A percentile compares a stretch with the other conserved stretches of the same genome.
These are phyloP conservation scores for Ophion slaviceki DNA, from an alignment of 2,888 invertebrate species.

Conservation along the genomic window DNA sequence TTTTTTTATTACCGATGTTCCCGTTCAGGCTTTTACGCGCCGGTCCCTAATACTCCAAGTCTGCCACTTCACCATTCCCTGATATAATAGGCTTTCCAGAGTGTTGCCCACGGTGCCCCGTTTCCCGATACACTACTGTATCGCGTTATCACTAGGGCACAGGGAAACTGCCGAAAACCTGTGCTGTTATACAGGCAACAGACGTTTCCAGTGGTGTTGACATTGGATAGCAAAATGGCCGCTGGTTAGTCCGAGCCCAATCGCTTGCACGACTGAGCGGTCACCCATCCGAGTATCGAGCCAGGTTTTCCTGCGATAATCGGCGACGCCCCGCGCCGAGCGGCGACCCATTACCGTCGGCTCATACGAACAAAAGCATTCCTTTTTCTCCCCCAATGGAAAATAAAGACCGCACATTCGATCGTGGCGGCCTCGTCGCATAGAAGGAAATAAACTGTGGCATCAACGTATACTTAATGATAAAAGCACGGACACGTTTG, in stretches of 20 bases:
- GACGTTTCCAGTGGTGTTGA: neutral
- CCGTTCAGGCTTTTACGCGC: neutral
- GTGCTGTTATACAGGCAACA: neutral
- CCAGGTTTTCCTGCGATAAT: neutral
- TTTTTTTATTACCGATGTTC: neutral
- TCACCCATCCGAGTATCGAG: neutral
- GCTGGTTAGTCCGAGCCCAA: neutral
- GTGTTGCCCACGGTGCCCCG: neutral
- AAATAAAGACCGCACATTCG: neutral
- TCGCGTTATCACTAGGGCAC: neutral
- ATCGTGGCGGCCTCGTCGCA: neutral
- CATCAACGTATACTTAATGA: neutral
- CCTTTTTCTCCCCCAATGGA: neutral
- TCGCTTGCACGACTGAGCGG: neutral
- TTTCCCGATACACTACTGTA: neutral
- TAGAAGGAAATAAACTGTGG: constrained; percentile 18
- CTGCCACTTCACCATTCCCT: neutral
- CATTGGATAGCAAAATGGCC: neutral
- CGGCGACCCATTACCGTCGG: neutral
- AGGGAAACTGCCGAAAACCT: neutral
- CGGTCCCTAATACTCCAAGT: neutral
- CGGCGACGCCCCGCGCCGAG: no score
- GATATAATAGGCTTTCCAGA: neutral
- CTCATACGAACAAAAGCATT: neutral
- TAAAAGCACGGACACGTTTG: constrained; percentile 12